phyloP scores from a whole-genome alignment of 2,888 invertebrate species.

The Drosophila emarginata region DNA sequence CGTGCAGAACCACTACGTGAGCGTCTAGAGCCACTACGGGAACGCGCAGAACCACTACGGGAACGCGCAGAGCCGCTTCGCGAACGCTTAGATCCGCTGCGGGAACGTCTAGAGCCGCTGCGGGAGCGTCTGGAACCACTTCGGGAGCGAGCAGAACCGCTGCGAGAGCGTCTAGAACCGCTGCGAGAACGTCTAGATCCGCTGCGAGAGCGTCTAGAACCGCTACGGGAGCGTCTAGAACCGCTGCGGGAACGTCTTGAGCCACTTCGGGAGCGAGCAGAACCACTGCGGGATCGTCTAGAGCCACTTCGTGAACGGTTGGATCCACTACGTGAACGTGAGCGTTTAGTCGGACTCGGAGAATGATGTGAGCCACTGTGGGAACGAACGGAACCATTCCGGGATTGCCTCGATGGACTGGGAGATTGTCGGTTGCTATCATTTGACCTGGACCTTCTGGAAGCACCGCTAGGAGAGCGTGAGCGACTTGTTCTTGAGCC shows the following conservation, averaged over 20 bases:
- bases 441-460: slow-evolving; percentile 20
- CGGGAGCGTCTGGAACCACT: slow-evolving; percentile 66
- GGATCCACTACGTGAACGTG: slow-evolving; percentile 47
- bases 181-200: slow-evolving; percentile 67
- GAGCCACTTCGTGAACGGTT: slow-evolving; percentile 69
- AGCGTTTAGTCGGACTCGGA: slow-evolving; percentile 44
- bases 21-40: slow-evolving; percentile 34
- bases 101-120: slow-evolving; percentile 40
- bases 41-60: slow-evolving; percentile 36
- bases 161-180: slow-evolving; percentile 57
- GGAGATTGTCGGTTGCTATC: slow-evolving; percentile 67
- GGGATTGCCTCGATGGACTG: slow-evolving; percentile 26
- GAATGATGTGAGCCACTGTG: slow-evolving; percentile 52
- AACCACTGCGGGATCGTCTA: slow-evolving; percentile 47
- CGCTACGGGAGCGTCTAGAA: slow-evolving; percentile 33
- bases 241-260: slow-evolving; percentile 68
- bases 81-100: slow-evolving; percentile 34
- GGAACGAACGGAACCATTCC: slow-evolving; percentile 57
- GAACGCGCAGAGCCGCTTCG: slow-evolving; percentile 56
- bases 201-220: slow-evolving; percentile 53
- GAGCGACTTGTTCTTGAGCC: slow-evolving; percentile 51
- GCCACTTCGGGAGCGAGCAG: slow-evolving; percentile 60
- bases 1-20: slow-evolving; percentile 33
- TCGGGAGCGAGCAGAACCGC: slow-evolving; percentile 38
- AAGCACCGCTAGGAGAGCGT: slow-evolving; percentile 41